Conservation (phyloP, 2,888 invertebrate genomes). For the Operophtera brumata region DNA sequence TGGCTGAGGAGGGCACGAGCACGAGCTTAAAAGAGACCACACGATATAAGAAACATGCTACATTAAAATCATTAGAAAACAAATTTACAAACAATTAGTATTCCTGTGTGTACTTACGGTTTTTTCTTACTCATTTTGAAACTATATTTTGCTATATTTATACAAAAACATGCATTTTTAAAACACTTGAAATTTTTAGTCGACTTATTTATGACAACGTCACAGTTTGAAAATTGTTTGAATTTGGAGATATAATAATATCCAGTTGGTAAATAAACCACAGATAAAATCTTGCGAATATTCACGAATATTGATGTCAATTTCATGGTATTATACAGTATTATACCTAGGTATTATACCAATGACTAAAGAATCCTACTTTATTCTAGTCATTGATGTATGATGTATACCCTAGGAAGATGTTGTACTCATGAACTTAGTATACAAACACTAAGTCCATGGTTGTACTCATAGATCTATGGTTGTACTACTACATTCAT, state of each 20-base stretch:
- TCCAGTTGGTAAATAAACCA: conserved; percentile 13
- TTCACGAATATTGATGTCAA: no score
- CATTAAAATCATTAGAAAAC: background rate
- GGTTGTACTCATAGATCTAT: no score
- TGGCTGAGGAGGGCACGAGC: conserved; percentile 52
- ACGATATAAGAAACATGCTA: background rate
- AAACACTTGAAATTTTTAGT: conserved; percentile 33
- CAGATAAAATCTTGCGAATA: conserved; percentile 1
- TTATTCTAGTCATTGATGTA: no score
- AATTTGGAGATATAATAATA: conserved; percentile 17
- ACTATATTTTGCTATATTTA: conserved; percentile 10
- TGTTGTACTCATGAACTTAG: no score
- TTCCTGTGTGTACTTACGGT: conserved; percentile 46
- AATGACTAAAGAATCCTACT: no score
- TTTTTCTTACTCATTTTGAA: conserved; percentile 49
- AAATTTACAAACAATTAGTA: no score
- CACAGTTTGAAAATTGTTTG: conserved; percentile 11
- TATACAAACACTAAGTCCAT: no score
- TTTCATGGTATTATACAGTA: no score
- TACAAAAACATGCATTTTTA: conserved; percentile 7
- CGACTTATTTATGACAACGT: conserved; percentile 2
- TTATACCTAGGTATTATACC: no score
- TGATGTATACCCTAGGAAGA: no score
- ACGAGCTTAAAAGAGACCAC: conserved; percentile 43
- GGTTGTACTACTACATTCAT: no score